Base-by-base conservation (phyloP, 2,888 invertebrate species). In the Podotricha telesiphe region DNA sequence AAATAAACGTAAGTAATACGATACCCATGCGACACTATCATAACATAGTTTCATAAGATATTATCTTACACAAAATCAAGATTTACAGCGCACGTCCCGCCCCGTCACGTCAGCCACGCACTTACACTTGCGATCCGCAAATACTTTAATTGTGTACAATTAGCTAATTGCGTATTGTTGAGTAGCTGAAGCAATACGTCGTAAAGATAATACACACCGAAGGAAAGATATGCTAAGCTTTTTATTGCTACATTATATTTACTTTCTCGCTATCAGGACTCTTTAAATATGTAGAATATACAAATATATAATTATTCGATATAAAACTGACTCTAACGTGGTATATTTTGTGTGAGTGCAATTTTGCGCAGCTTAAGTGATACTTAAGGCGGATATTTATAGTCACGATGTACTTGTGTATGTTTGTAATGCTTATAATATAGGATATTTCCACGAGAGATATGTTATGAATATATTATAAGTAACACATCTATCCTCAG, bases 91-190 rank as follows among this genome's bases (percentile, higher is more conserved):
- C 22, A 20, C 15, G 20, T 42, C 8, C 4, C 42, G 13, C 22
- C 8, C 4, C 50, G 17, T 6, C 19, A 20, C 1, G 19, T 6
- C 13, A 13, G 11, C 1, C 17, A 11, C 48, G 13, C 56, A 13
- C 37, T 6, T 20, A 53, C 56, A 15, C 42, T 15, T 8, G 56
- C 56, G 19, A 56, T 20, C 56, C 56, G 40, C 55, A 19, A 56
- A 56, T 66, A 66, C 47, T 58, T 66, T 66, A 58, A 58, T 58
- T 58, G 56, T 48, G 10, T 37, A 56, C 56, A 65, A 58, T 48
- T 47, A 47, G n/a, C 19, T 28, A 13, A 47, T 56, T 37, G 37
- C 53, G 10, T 51, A 20, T 48, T 37, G 58, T 58, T 17, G 37
- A 5, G 58, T 66, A 63, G 63, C 47, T 19, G 8, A 13, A 17